Conservation (phyloP, 2,113 vertebrate species). For the Indicator maculatus region DNA sequence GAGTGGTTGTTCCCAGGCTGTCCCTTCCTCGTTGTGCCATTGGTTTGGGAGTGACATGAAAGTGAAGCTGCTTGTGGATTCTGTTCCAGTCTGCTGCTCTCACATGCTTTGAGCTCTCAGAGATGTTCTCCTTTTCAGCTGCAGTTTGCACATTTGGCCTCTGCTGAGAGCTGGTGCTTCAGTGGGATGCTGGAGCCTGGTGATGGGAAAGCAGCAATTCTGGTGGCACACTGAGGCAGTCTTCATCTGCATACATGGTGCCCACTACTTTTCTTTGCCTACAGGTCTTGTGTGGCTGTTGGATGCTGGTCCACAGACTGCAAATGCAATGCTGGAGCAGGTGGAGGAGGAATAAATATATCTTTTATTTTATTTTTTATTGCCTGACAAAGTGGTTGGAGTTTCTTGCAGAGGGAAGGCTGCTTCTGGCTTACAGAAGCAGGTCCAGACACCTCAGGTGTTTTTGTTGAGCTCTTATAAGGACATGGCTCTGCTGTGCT, state of each 20-base stretch:
- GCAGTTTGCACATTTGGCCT: slow-evolving; percentile 45
- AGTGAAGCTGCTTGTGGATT: slow-evolving; percentile 25
- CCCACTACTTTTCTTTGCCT: neutral
- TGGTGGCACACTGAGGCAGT: neutral
- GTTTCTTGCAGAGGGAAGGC: neutral
- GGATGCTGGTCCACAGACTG: neutral
- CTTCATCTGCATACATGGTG: neutral
- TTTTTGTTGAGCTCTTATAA: neutral
- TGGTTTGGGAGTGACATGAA: slow-evolving; percentile 4
- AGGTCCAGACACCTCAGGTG: neutral
- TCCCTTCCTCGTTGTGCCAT: neutral
- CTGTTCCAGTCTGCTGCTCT: neutral
- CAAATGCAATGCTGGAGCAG: neutral
- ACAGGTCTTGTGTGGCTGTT: neutral
- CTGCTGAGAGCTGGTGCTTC: slow-evolving; percentile 44
- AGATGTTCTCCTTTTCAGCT: slow-evolving; percentile 35
- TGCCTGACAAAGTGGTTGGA: neutral
- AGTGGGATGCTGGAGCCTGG: neutral
- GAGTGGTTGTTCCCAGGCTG: neutral
- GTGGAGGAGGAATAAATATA: neutral
- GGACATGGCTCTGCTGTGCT: neutral
- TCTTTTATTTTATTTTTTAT: neutral
- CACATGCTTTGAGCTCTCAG: neutral
- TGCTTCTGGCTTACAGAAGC: neutral
- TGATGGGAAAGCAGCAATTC: neutral